Conservation (phyloP, 2,113 vertebrate genomes). For the Trogon surrucura region DNA sequence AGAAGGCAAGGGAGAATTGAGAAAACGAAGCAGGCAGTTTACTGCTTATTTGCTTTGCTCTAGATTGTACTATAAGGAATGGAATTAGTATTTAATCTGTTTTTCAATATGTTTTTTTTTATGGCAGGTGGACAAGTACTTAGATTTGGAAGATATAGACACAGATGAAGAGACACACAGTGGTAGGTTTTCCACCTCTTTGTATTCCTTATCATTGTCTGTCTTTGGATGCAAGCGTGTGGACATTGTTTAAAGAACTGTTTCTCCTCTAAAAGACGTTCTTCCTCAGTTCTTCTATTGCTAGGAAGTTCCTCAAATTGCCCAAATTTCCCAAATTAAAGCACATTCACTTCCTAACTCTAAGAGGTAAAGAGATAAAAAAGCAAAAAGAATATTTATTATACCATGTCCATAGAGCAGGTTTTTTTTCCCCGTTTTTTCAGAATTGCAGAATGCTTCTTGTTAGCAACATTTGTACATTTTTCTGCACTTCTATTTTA, state of each 20-base stretch:
- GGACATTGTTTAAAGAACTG: not conserved
- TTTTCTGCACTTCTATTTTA: not conserved
- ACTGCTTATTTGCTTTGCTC: not conserved
- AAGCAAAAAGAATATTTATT: not conserved
- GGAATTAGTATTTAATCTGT: not conserved
- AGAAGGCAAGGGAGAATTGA: not conserved
- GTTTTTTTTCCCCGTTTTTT: not conserved
- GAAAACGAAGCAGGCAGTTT: not conserved
- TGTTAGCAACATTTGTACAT: not conserved
- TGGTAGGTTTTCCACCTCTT: conserved; percentile 46
- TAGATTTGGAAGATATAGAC: conserved; percentile 64
- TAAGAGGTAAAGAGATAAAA: not conserved
- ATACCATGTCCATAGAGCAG: not conserved
- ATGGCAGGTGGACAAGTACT: conserved; percentile 68
- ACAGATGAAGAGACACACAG: conserved; percentile 9
- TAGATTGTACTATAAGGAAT: not conserved
- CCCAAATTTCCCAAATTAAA: not conserved
- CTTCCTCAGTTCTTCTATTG: not conserved
- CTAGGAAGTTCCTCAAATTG: not conserved
- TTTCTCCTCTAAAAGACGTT: not conserved
- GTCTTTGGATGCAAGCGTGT: not conserved
- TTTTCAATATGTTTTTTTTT: not conserved
- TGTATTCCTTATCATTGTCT: not conserved
- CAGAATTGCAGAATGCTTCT: not conserved
- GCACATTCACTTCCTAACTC: not conserved